Percentiles rank a stretch among this genome's conserved stretches.
phyloP scores from a whole-genome alignment of 2,888 invertebrate species.

The Phalera bucephala region DNA sequence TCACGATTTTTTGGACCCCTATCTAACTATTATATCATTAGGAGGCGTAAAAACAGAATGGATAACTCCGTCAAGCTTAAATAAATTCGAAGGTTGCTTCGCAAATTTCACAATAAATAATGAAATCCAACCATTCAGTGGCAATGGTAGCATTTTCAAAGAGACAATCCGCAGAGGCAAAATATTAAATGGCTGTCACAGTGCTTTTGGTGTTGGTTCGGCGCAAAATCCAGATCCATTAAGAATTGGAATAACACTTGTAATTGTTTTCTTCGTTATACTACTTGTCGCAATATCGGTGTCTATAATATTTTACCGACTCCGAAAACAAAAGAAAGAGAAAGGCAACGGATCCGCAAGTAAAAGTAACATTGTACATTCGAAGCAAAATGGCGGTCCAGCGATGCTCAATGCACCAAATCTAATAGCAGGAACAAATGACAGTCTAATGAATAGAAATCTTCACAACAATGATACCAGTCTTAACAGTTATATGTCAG shows the following conservation, averaged over 20 bases:
- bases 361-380: conserved; percentile 87
- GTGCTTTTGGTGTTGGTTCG: conserved; percentile 88
- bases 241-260: conserved; percentile 95
- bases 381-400: conserved; percentile 90
- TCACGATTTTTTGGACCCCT: conserved; percentile 96
- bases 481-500: conserved; percentile 87
- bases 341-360: conserved; percentile 87
- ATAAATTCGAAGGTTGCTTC: conserved; percentile 94
- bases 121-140: conserved; percentile 94
- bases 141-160: conserved; percentile 91
- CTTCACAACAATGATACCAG: conserved; percentile 88
- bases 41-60: conserved; percentile 89
- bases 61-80: conserved; percentile 78
- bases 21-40: conserved; percentile 90
- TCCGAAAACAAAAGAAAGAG: conserved; percentile 93
- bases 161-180: conserved; percentile 88
- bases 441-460: conserved; percentile 86
- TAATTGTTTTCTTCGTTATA: conserved; percentile 96
- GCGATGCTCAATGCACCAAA: conserved; percentile 88
- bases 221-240: conserved; percentile 93
- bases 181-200: conserved; percentile 89
- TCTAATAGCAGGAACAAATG: conserved; percentile 85
- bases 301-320: conserved; percentile 95
- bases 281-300: conserved; percentile 94
- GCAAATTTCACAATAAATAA: conserved; percentile 94